These are phyloP conservation scores for Orthonevra nobilis DNA, from an alignment of 2,888 invertebrate genomes.

Conservation along the genomic window DNA sequence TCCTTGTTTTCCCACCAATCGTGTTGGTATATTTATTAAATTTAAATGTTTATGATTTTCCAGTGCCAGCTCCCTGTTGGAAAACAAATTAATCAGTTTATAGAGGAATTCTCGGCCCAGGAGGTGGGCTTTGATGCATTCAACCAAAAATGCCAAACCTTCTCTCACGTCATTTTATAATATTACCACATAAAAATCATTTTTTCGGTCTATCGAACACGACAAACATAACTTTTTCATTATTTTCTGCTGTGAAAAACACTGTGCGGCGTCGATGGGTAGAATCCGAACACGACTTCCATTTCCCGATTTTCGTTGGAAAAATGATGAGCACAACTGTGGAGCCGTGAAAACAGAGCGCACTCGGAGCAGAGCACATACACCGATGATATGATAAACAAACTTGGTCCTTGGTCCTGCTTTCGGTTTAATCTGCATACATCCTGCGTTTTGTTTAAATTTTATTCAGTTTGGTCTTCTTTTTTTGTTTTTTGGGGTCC, in stretches of 20 bases:
- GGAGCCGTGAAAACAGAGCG: no score
- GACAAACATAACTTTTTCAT: conserved; percentile 70
- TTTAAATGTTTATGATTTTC: conserved; percentile 57
- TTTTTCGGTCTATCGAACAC: conserved; percentile 70
- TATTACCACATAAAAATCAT: conserved; percentile 67
- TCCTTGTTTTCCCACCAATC: not conserved
- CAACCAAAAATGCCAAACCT: conserved; percentile 64
- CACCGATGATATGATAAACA: conserved; percentile 38
- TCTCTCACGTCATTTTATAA: conserved; percentile 67
- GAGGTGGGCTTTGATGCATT: conserved; percentile 40
- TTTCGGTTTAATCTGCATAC: conserved; percentile 30
- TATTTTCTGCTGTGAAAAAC: conserved; percentile 37
- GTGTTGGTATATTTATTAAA: conserved; percentile 34
- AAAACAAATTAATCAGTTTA: conserved; percentile 57
- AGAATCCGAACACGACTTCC: conserved; percentile 62
- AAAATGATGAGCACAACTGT: conserved; percentile 25
- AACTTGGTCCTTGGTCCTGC: conserved; percentile 57
- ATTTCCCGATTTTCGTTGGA: conserved; percentile 55
- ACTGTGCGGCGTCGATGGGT: not conserved
- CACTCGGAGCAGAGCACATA: conserved; percentile 1
- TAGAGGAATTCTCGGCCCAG: conserved; percentile 14
- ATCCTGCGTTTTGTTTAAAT: conserved; percentile 25
- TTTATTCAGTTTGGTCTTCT: no score
- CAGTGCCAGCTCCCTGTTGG: conserved; percentile 5
- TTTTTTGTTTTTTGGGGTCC: not conserved